Conservation (phyloP, 2,113 vertebrate genomes). For the Oncorhynchus gorbuscha region DNA sequence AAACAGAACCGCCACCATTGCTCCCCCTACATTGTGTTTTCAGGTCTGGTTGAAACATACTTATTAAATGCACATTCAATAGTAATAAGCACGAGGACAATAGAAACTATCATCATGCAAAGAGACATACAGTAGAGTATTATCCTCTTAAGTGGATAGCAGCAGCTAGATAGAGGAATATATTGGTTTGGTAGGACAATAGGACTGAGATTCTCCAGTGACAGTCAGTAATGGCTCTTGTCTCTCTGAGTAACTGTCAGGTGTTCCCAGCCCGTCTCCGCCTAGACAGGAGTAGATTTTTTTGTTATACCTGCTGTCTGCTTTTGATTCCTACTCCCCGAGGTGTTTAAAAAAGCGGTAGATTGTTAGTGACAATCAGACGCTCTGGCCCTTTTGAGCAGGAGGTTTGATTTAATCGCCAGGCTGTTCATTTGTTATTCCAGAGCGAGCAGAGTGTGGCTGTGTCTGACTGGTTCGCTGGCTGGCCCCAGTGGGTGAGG, state of each 20-base stretch:
- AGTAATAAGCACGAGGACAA: conserved; percentile 1
- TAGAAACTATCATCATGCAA: conserved; percentile 26
- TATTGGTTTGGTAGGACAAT: conserved; percentile 2
- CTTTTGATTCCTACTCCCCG: conserved; percentile 81
- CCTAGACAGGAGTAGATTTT: conserved; percentile 43
- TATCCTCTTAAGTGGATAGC: background rate
- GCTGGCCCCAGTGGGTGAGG: conserved; percentile 52
- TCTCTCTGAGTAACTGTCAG: conserved; percentile 59
- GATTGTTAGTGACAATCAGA: conserved; percentile 91
- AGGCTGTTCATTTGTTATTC: conserved; percentile 90
- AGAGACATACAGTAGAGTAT: background rate
- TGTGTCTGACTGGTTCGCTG: conserved; percentile 49
- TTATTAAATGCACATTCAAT: background rate
- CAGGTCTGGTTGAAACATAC: no score
- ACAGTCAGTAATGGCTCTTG: conserved; percentile 54
- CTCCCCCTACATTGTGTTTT: no score
- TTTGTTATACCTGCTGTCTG: conserved; percentile 64
- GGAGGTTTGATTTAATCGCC: conserved; percentile 90
- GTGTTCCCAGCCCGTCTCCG: conserved; percentile 45
- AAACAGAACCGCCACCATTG: no score
- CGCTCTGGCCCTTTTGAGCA: conserved; percentile 80
- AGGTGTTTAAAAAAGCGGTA: conserved; percentile 85
- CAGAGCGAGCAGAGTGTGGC: conserved; percentile 78
- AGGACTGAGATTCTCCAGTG: conserved; percentile 51
- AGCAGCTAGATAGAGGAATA: background rate